Percentiles rank a stretch among this genome's conserved stretches.
Conservation (phyloP, 2,113 vertebrate species). For the Smithornis capensis region DNA sequence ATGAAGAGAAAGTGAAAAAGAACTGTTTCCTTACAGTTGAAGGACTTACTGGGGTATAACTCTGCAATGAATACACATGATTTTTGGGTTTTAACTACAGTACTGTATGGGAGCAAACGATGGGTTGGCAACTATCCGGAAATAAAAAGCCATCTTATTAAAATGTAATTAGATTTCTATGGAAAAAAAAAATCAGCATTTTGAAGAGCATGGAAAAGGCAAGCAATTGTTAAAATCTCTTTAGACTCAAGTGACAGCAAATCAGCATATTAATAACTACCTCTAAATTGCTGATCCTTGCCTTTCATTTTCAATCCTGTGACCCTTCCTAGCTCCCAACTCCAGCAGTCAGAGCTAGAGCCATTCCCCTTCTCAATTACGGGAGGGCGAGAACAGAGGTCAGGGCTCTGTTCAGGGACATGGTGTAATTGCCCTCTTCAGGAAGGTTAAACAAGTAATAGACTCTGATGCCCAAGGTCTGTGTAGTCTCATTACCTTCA, state of each 20-base stretch:
- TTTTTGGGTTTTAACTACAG: neutral
- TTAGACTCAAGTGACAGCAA: constrained; percentile 34
- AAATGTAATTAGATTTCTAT: constrained; percentile 15
- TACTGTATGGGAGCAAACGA: neutral
- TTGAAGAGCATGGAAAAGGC: constrained; percentile 18
- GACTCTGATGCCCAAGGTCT: neutral
- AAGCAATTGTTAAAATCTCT: constrained; percentile 29
- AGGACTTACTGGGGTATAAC: neutral
- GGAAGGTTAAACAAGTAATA: neutral
- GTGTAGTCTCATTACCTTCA: neutral
- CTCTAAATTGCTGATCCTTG: constrained; percentile 21
- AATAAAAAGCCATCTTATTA: neutral
- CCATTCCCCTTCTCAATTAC: neutral
- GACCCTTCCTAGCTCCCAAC: neutral
- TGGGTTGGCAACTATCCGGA: neutral
- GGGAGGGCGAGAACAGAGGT: neutral
- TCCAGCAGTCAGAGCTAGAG: neutral
- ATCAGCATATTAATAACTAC: constrained; percentile 53
- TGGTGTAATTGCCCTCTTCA: neutral
- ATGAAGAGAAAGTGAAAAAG: constrained; percentile 12
- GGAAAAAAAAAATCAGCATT: constrained; percentile 8
- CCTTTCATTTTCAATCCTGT: constrained; percentile 3
- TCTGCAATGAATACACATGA: neutral
- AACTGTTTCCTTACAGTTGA: constrained; percentile 13
- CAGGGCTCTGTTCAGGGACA: neutral